phyloP scores from a whole-genome alignment of 2,113 vertebrate genomes.

The Hoplias malabaricus region DNA sequence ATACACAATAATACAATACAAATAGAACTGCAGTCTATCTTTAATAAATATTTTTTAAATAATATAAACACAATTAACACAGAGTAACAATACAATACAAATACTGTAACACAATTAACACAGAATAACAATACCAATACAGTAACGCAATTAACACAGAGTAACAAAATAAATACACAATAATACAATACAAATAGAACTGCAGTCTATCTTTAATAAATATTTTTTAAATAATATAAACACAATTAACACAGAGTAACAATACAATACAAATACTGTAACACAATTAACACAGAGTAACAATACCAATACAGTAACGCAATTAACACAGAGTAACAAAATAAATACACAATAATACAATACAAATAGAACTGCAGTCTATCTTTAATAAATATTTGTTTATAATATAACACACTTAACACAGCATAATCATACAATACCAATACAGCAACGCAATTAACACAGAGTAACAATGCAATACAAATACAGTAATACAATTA shows the following conservation, averaged over 20 bases:
- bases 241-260: background rate
- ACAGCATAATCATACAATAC: background rate
- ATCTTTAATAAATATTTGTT: too few relatives aligned
- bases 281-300: background rate
- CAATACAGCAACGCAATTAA: background rate
- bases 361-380: background rate
- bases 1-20: background rate
- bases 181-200: background rate
- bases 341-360: background rate
- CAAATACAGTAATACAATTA: background rate
- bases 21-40: background rate
- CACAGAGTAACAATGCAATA: background rate
- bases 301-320: background rate
- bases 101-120: background rate
- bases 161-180: background rate
- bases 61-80: background rate
- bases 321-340: background rate
- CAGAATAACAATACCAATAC: background rate
- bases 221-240: too few relatives aligned
- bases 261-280: background rate
- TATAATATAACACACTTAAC: background rate
- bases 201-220: background rate
- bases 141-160: background rate
- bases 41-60: too few relatives aligned
- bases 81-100: background rate